phyloP scores from a whole-genome alignment of 1,140 invertebrate species.

The Odontomachus brunneus region DNA sequence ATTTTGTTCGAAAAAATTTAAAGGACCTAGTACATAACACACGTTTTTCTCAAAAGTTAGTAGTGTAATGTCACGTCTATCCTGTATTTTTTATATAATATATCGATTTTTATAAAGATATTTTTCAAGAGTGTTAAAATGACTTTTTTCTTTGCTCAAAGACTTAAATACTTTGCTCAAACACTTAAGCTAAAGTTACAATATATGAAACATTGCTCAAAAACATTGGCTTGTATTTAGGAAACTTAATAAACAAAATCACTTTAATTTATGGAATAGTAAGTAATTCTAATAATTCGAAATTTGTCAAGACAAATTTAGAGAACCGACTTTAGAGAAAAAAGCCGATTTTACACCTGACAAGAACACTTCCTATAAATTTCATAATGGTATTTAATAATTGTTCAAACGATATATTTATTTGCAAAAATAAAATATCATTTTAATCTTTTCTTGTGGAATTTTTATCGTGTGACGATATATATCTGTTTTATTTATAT shows the following conservation, averaged over 20 bases:
- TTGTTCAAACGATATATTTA: background rate
- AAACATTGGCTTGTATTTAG: no score
- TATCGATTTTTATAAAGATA: conserved; percentile 53
- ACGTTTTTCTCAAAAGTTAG: conserved; percentile 49
- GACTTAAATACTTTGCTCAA: no score
- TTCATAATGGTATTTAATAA: background rate
- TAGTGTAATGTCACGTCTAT: background rate
- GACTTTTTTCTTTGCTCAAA: conserved; percentile 35
- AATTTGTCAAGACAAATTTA: background rate
- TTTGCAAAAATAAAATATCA: no score
- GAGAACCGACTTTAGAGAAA: background rate
- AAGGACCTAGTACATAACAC: background rate
- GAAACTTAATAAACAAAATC: background rate
- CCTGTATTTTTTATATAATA: conserved; percentile 51
- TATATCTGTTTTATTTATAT: no score
- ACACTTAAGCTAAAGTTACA: no score
- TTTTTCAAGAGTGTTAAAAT: background rate
- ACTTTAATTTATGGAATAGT: no score
- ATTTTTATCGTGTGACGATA: no score
- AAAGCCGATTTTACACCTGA: no score
- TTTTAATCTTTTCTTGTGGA: no score
- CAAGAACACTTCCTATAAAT: background rate
- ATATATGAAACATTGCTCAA: background rate
- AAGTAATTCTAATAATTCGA: no score
- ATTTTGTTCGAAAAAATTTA: no score